Percentiles rank a stretch among this genome's conserved stretches.
phyloP scores from a whole-genome alignment of 2,113 vertebrate genomes.

The Nanorana parkeri region DNA sequence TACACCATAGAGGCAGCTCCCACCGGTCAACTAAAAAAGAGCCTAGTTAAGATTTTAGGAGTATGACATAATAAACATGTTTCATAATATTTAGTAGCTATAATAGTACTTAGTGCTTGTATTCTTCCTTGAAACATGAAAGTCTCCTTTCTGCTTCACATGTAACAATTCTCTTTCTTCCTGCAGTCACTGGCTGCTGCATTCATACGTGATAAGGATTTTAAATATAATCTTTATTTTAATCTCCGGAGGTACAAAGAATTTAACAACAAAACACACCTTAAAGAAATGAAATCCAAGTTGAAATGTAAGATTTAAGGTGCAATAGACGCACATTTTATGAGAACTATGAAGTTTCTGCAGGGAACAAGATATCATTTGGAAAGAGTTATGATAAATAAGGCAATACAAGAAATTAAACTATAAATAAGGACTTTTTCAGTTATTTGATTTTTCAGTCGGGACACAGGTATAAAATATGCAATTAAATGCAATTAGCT shows the following conservation, averaged over 20 bases:
- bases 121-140: background rate
- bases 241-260: slow-evolving; percentile 41
- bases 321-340: slow-evolving; percentile 24
- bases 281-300: slow-evolving; percentile 28
- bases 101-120: background rate
- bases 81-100: background rate
- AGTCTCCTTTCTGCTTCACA: background rate
- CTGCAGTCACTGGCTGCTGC: slow-evolving; percentile 29
- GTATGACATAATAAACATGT: background rate
- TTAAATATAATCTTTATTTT: slow-evolving; percentile 45
- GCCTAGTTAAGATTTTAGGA: too few relatives aligned
- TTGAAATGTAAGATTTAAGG: slow-evolving; percentile 35
- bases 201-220: slow-evolving; percentile 44
- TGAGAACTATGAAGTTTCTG: slow-evolving; percentile 28
- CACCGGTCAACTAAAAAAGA: too few relatives aligned
- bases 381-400: slow-evolving; percentile 20
- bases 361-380: background rate
- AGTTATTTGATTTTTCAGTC: background rate
- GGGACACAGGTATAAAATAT: background rate
- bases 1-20: too few relatives aligned
- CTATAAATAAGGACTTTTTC: slow-evolving; percentile 4
- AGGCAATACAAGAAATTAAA: background rate
- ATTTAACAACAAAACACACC: slow-evolving; percentile 12
- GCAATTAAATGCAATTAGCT: background rate
- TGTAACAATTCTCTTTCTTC: slow-evolving; percentile 26